These are phyloP conservation scores for Drosophila suboccidentalis DNA, from an alignment of 2,888 invertebrate species.

Conservation along the genomic window DNA sequence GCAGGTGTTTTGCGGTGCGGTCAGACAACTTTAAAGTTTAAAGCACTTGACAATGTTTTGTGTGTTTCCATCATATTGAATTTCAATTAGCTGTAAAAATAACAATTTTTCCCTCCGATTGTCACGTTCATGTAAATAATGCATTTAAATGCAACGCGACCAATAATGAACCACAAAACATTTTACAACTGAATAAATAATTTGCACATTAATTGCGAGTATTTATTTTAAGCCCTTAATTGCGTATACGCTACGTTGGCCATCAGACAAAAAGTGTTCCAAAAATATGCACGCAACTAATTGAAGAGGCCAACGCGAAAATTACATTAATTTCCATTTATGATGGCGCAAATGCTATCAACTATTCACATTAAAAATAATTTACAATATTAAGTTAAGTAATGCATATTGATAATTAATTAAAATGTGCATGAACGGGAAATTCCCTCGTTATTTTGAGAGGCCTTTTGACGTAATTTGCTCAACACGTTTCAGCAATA, in stretches of 20 bases:
- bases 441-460: neutral
- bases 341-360: neutral
- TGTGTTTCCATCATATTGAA: constrained; percentile 37
- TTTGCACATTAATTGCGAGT: constrained; percentile 72
- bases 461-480: constrained; percentile 4
- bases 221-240: constrained; percentile 75
- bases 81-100: constrained; percentile 73
- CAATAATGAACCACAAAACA: constrained; percentile 79
- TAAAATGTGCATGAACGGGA: constrained; percentile 1
- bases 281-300: constrained; percentile 15
- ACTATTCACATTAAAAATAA: neutral
- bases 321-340: constrained; percentile 26
- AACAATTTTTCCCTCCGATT: constrained; percentile 28
- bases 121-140: constrained; percentile 36
- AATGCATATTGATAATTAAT: constrained; percentile 15
- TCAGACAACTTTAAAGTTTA: constrained; percentile 60
- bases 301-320: constrained; percentile 19
- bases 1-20: constrained; percentile 54
- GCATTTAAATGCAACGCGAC: constrained; percentile 53
- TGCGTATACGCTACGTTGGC: constrained; percentile 47
- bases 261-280: constrained; percentile 20
- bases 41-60: constrained; percentile 29
- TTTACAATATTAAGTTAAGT: neutral
- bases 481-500: constrained; percentile 31
- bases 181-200: constrained; percentile 80